These are phyloP conservation scores for Pollachius pollachius DNA, from an alignment of 2,113 vertebrate genomes.

Conservation along the genomic window DNA sequence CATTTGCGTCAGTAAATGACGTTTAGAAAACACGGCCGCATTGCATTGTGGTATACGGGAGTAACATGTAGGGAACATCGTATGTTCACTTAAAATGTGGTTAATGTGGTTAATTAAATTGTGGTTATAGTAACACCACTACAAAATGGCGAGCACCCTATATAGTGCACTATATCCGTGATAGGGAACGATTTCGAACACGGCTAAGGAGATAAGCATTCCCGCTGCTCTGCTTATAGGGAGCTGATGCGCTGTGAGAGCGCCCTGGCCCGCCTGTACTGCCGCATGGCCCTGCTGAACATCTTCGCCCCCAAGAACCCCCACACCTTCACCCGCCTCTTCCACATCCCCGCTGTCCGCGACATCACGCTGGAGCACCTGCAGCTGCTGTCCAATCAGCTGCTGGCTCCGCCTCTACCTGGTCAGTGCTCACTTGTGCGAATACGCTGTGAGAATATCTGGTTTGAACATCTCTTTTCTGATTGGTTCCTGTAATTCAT, in stretches of 20 bases:
- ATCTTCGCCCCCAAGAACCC: slow-evolving; percentile 96
- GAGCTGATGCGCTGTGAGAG: slow-evolving; percentile 93
- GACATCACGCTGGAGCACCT: slow-evolving; percentile 97
- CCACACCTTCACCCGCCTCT: slow-evolving; percentile 93
- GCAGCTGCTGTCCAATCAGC: slow-evolving; percentile 93
- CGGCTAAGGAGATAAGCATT: neutral
- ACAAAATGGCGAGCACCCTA: too few relatives aligned
- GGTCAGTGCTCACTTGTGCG: slow-evolving; percentile 68
- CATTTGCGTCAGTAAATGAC: too few relatives aligned
- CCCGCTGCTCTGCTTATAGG: slow-evolving; percentile 58
- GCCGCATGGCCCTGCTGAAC: slow-evolving; percentile 93
- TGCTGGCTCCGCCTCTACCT: slow-evolving; percentile 93
- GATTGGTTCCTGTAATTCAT: too few relatives aligned
- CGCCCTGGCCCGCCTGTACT: slow-evolving; percentile 88
- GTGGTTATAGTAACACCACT: too few relatives aligned
- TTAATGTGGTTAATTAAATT: too few relatives aligned
- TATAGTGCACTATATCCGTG: too few relatives aligned
- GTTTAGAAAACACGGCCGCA: too few relatives aligned
- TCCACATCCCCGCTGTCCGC: slow-evolving; percentile 92
- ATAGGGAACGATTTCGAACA: too few relatives aligned
- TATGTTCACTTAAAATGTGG: too few relatives aligned
- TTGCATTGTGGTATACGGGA: too few relatives aligned
- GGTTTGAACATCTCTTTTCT: neutral
- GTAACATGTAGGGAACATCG: too few relatives aligned
- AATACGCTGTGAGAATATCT: neutral